Evolutionary conservation across 2,888 invertebrate genomes (phyloP), one percentile per base, ranked within the genome.

Genomic region (Buathra laborator): DNA sequence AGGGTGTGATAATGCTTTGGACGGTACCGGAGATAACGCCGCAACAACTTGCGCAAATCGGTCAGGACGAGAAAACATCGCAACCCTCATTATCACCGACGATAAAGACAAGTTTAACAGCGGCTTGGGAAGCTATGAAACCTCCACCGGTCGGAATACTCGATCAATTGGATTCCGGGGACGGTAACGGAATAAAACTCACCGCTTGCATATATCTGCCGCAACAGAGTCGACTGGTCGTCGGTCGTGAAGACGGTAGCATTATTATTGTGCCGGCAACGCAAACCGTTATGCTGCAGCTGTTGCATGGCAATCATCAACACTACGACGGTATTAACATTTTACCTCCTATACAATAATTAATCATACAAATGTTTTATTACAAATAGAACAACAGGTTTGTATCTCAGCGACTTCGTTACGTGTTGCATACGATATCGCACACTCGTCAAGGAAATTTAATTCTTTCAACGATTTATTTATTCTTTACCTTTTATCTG

Each of bases 181-280:
- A 96, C 2, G 96, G 96, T 84, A 95, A 96, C 71, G 96, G 96
- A 88, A 96, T 97, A 19, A 97, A 97, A 90, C 94, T 99, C 72
- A 99, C 99, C 0, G 97, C 99, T 0, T 99, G 99, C 83, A 98
- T 99, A 90, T 99, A 99, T 94, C 95, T 99, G 74, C 97, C 99
- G 0, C 97, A 97, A 72, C 99, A 99, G 91, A 99, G 99, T 90
- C 96, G 98, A 7, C 94, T 99, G 81, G 99, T 99, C 12, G 97
- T 99, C 86, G 99, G 99, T 0, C 95, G 99, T 10, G 98, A 98
- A 92, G 99, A 99, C 92, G 99, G 99, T 2, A 97, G 97, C 77
- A 99, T 99, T 86, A 97, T 99, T 29, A 98, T 99, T 85, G 97
- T 99, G 71, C 98, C 99, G 32, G 99, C 99, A 0, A 98, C 98